Percentiles rank a stretch among this genome's conserved stretches.
These are phyloP conservation scores for Scopus umbretta DNA, from an alignment of 2,113 vertebrate species.

Conservation along the genomic window DNA sequence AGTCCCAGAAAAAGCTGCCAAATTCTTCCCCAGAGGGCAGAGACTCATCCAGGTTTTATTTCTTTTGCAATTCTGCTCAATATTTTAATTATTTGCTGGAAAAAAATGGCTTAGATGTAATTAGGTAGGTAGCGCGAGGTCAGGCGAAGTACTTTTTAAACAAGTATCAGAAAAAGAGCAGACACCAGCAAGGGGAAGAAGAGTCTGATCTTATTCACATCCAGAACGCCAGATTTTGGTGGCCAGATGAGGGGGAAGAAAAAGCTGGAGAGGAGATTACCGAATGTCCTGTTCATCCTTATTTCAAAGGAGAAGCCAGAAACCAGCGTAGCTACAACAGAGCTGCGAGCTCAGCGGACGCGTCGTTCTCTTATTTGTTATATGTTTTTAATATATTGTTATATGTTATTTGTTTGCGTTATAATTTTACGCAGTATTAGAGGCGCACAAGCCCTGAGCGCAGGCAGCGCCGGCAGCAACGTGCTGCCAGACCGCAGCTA, in stretches of 20 bases:
- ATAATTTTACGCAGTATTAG: fast-evolving
- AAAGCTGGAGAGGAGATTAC: background rate
- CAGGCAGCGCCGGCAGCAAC: background rate
- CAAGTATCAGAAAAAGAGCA: background rate
- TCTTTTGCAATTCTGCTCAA: background rate
- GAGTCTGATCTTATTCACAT: background rate
- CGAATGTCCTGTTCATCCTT: background rate
- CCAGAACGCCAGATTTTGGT: background rate
- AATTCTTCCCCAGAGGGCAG: background rate
- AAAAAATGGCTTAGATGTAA: background rate
- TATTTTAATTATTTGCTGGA: background rate
- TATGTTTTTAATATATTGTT: too few species aligned
- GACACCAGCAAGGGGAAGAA: background rate
- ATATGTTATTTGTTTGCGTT: fast-evolving
- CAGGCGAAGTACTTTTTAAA: background rate
- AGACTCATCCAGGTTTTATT: background rate
- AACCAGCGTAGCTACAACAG: background rate
- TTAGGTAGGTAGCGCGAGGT: background rate
- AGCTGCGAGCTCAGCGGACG: background rate
- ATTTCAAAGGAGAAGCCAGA: background rate
- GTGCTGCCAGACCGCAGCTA: background rate
- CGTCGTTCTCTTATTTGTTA: background rate
- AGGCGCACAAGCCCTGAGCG: fast-evolving
- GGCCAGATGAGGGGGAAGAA: background rate
- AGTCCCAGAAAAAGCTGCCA: background rate